Conservation (phyloP, 2,888 invertebrate species). For the Onthophagus sagittarius region DNA sequence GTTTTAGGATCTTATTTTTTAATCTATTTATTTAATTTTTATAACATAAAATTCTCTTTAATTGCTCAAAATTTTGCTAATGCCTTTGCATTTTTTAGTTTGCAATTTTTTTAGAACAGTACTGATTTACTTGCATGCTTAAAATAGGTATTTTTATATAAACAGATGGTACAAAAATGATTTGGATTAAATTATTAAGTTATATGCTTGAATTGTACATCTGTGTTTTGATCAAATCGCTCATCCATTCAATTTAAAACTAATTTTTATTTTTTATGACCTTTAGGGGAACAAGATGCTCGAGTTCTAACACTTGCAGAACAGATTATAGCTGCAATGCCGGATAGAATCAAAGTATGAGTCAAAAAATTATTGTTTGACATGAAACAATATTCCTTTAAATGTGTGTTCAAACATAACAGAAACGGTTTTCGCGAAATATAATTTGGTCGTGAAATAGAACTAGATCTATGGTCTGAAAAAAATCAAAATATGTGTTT, state of each 20-base stretch:
- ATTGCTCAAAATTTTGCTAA: neutral
- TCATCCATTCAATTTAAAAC: neutral
- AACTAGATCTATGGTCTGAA: too few relatives aligned
- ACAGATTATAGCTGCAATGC: constrained; percentile 98
- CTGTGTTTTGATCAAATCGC: neutral
- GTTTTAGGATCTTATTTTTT: neutral
- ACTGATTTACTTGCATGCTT: neutral
- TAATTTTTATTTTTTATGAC: constrained; percentile 39
- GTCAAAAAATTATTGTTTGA: neutral
- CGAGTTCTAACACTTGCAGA: constrained; percentile 91
- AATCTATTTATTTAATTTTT: neutral
- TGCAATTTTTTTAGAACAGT: too few relatives aligned
- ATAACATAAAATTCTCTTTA: too few relatives aligned
- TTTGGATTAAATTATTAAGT: neutral
- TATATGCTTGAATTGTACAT: constrained; percentile 1
- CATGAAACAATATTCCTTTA: too few relatives aligned
- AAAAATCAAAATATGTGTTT: too few relatives aligned
- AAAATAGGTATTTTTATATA: neutral
- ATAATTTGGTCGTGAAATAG: too few relatives aligned
- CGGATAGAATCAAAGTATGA: constrained; percentile 89
- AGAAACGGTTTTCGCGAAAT: too few relatives aligned
- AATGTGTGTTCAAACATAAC: too few relatives aligned
- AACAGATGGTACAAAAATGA: neutral
- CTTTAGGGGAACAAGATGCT: constrained; percentile 83
- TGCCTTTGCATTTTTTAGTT: neutral